phyloP scores from a whole-genome alignment of 2,113 vertebrate genomes.

The Perca schrenkii region DNA sequence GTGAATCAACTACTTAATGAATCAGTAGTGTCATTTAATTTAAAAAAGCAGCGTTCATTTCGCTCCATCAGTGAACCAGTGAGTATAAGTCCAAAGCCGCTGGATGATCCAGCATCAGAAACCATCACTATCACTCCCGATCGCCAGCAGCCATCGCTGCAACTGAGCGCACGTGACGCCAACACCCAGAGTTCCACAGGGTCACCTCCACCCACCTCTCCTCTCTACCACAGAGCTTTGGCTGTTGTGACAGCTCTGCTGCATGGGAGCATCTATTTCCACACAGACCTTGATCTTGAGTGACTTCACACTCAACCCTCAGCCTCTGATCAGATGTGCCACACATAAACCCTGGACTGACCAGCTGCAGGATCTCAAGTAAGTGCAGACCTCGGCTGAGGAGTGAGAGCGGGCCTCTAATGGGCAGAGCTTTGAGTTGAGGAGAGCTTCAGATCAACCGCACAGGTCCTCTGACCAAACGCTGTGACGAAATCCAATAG shows the following conservation, averaged over 20 bases:
- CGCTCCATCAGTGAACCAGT: constrained; percentile 11
- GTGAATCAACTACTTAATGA: neutral
- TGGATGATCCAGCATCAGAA: constrained; percentile 51
- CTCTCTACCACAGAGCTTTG: constrained; percentile 41
- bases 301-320: constrained; percentile 60
- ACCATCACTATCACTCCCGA: constrained; percentile 44
- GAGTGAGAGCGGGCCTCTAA: constrained; percentile 11
- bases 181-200: constrained; percentile 54
- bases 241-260: constrained; percentile 72
- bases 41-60: neutral
- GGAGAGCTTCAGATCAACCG: constrained; percentile 23
- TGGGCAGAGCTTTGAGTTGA: constrained; percentile 14
- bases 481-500: constrained; percentile 13
- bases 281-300: constrained; percentile 67
- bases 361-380: constrained; percentile 44
- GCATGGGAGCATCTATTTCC: constrained; percentile 72
- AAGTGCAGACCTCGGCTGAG: constrained; percentile 2
- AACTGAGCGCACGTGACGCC: constrained; percentile 50
- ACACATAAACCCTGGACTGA: constrained; percentile 45
- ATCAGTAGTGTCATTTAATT: neutral
- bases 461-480: constrained; percentile 4
- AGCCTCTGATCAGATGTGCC: constrained; percentile 68
- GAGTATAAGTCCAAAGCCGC: constrained; percentile 35
- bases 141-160: constrained; percentile 39
- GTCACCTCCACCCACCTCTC: constrained; percentile 69